Evolutionary conservation across 1,140 invertebrate genomes (phyloP).

Genomic region (Colletes gigas): DNA sequence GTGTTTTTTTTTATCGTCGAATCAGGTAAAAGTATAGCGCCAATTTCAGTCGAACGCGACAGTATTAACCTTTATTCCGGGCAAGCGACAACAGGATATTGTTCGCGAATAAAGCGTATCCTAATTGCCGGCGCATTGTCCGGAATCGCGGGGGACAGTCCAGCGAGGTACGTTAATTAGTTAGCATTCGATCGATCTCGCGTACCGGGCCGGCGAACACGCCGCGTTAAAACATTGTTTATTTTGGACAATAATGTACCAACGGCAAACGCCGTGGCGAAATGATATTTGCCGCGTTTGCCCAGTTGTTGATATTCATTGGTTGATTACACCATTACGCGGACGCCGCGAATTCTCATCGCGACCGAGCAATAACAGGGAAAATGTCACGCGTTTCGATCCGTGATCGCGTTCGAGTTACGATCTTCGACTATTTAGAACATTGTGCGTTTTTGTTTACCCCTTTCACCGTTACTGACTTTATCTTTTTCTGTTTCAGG

Average conservation of each 20-base stretch:
- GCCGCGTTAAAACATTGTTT: constrained; percentile 45
- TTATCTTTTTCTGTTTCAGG: no score
- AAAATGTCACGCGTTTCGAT: no score
- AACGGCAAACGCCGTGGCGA: not conserved
- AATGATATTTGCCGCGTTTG: constrained; percentile 31
- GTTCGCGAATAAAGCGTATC: not conserved
- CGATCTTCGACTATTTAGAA: no score
- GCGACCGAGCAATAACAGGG: no score
- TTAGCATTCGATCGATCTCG: constrained; percentile 38
- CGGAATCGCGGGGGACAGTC: not conserved
- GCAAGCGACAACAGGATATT: constrained; percentile 15
- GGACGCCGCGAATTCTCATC: not conserved
- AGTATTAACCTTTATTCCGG: not conserved
- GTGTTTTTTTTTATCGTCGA: not conserved
- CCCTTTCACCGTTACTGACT: no score
- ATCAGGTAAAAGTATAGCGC: not conserved
- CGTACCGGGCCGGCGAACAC: constrained; percentile 8
- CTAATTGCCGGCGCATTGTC: constrained; percentile 25
- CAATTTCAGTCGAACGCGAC: not conserved
- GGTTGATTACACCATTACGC: constrained; percentile 39
- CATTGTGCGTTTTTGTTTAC: no score
- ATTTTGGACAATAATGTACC: constrained; percentile 29
- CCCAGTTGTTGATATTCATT: constrained; percentile 28
- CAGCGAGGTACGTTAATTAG: constrained; percentile 36
- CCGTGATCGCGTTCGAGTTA: no score